phyloP scores from a whole-genome alignment of 2,797 vertebrate species.

The Glossophaga mutica region DNA sequence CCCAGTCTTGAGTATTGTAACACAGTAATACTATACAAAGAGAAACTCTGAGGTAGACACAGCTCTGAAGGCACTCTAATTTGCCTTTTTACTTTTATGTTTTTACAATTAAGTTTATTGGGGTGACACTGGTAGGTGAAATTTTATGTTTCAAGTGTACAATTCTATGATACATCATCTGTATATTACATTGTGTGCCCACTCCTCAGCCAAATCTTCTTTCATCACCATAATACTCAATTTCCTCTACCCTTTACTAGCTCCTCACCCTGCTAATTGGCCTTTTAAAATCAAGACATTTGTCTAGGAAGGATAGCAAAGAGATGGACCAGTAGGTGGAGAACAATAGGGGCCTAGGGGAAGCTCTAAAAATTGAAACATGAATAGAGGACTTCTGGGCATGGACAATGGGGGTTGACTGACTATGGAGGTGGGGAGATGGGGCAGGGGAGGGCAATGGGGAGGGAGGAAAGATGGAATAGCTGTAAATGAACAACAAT shows the following conservation, averaged over 20 bases:
- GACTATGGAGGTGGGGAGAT: no score
- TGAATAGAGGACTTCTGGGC: no score
- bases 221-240: neutral
- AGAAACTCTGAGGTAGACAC: neutral
- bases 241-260: neutral
- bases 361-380: neutral
- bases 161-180: neutral
- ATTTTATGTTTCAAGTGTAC: neutral
- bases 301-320: neutral
- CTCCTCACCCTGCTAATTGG: neutral
- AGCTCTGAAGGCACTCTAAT: neutral
- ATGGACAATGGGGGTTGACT: no score
- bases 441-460: no score
- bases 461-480: no score
- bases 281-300: neutral
- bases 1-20: neutral
- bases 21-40: no score
- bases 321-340: neutral
- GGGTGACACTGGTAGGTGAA: neutral
- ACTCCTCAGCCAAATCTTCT: neutral
- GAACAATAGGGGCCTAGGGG: neutral
- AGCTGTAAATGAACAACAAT: neutral
- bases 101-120: neutral
- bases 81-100: neutral
- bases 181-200: neutral